Conservation (phyloP, 1,140 invertebrate genomes). For the Atta texana region DNA sequence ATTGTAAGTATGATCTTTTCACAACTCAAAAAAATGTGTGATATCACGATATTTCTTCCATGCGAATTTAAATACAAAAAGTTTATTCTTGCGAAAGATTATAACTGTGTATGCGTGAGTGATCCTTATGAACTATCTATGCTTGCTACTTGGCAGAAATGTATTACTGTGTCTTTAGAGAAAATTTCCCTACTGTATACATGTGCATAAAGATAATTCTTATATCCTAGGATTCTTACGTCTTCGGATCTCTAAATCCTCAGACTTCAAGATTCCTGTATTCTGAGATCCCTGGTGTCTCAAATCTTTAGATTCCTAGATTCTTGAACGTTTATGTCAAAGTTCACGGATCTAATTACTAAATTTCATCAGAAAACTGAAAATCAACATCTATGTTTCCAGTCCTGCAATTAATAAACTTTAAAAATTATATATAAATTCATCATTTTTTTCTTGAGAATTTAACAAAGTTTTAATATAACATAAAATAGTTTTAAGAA, state of each 20-base stretch:
- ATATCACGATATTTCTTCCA: conserved; percentile 14
- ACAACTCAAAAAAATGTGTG: conserved; percentile 44
- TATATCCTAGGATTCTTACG: conserved; percentile 40
- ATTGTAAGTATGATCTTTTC: conserved; percentile 39
- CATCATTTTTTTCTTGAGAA: background rate
- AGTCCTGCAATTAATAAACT: background rate
- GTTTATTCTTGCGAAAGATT: conserved; percentile 39
- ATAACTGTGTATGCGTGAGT: conserved; percentile 29
- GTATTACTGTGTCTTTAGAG: conserved; percentile 66
- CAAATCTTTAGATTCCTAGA: conserved; percentile 50
- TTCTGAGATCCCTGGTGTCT: conserved; percentile 24
- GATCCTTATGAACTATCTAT: conserved; percentile 48
- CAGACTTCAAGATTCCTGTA: conserved; percentile 29
- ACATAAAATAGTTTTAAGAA: too few species aligned
- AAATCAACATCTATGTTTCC: conserved; percentile 5
- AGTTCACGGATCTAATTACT: background rate
- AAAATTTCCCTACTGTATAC: conserved; percentile 67
- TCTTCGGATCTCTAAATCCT: conserved; percentile 21
- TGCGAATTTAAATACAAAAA: conserved; percentile 56
- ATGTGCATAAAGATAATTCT: conserved; percentile 58
- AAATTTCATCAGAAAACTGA: background rate
- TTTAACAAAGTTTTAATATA: conserved; percentile 6
- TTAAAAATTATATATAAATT: background rate
- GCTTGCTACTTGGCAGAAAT: conserved; percentile 68
- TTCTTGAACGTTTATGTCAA: background rate